Percentiles rank a stretch among this genome's conserved stretches.
Conservation (phyloP, 2,888 invertebrate species). For the Phortica magna region DNA sequence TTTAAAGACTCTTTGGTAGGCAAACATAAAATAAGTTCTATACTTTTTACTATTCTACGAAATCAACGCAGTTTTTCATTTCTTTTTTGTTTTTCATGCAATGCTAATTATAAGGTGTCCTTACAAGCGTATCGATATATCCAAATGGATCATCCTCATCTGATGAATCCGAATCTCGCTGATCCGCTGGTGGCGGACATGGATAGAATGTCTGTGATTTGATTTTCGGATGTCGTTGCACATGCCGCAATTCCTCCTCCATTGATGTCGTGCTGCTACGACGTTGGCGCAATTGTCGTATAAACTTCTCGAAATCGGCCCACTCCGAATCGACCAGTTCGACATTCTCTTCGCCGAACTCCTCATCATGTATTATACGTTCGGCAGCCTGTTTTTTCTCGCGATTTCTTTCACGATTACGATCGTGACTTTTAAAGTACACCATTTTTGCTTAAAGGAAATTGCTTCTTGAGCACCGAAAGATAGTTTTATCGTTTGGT, state of each 20-base stretch:
- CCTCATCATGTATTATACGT: slow-evolving; percentile 76
- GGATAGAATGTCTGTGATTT: slow-evolving; percentile 77
- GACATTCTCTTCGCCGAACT: slow-evolving; percentile 78
- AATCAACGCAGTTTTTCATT: too few relatives aligned
- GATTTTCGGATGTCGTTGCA: slow-evolving; percentile 69
- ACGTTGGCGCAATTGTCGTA: slow-evolving; percentile 75
- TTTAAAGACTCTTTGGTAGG: too few relatives aligned
- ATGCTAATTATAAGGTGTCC: slow-evolving; percentile 47
- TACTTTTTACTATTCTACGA: too few relatives aligned
- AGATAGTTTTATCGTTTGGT: neutral
- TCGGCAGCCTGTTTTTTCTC: slow-evolving; percentile 60
- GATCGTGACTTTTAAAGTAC: slow-evolving; percentile 62
- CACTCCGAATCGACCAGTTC: slow-evolving; percentile 77
- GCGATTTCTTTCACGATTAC: slow-evolving; percentile 60
- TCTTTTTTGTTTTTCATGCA: neutral
- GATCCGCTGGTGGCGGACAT: slow-evolving; percentile 76
- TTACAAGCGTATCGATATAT: slow-evolving; percentile 77
- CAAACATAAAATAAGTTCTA: too few relatives aligned
- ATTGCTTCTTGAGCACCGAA: slow-evolving; percentile 2
- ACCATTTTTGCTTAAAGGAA: slow-evolving; percentile 52
- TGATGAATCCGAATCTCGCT: slow-evolving; percentile 74
- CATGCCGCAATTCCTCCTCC: slow-evolving; percentile 74
- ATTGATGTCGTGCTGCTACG: slow-evolving; percentile 74
- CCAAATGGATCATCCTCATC: slow-evolving; percentile 77
- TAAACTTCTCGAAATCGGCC: slow-evolving; percentile 77